Evolutionary conservation across 2,113 vertebrate genomes (phyloP).

Genomic region (Seriola rivoliana): DNA sequence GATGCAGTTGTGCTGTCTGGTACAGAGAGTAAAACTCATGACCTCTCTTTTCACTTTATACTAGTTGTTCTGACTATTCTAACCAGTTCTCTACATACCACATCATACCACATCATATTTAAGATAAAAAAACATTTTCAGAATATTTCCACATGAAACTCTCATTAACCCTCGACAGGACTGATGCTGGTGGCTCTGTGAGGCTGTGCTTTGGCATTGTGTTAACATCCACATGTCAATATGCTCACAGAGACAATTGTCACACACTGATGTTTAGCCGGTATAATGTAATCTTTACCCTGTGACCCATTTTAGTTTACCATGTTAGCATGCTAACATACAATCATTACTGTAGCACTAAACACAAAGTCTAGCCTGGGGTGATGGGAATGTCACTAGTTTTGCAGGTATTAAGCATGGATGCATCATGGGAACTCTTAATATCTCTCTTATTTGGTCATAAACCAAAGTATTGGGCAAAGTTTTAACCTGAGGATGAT

Average conservation of each 20-base stretch:
- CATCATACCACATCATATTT: background rate
- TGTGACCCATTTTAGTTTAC: background rate
- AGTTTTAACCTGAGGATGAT: background rate
- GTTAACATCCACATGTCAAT: background rate
- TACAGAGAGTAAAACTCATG: conserved; percentile 1
- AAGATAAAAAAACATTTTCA: background rate
- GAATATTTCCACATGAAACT: conserved; percentile 3
- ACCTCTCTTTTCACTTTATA: conserved; percentile 28
- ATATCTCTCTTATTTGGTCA: background rate
- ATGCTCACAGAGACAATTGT: background rate
- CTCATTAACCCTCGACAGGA: background rate
- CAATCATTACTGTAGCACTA: background rate
- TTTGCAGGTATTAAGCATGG: background rate
- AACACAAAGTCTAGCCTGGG: background rate
- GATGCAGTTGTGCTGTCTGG: background rate
- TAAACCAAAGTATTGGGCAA: background rate
- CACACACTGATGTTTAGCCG: background rate
- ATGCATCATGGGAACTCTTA: background rate
- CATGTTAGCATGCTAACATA: background rate
- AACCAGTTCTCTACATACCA: conserved; percentile 1
- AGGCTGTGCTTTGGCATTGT: background rate
- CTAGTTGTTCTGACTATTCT: background rate
- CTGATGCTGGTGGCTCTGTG: background rate
- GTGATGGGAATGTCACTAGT: background rate
- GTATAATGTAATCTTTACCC: background rate